Conservation (phyloP, 2,113 vertebrate genomes). For the Perognathus longimembris region DNA sequence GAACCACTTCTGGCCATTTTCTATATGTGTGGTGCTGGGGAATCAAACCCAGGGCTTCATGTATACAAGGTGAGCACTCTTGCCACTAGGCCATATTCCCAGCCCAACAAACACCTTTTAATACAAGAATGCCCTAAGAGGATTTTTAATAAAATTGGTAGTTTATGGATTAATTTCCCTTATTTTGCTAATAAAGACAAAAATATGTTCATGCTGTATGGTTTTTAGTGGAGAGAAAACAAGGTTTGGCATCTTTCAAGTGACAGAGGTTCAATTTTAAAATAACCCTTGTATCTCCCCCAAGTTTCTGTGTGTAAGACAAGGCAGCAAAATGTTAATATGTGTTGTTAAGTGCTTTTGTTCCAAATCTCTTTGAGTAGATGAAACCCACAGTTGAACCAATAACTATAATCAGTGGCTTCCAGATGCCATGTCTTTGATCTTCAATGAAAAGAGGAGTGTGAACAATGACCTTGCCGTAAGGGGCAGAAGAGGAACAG, state of each 20-base stretch:
- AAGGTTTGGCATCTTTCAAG: not conserved
- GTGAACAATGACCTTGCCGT: not conserved
- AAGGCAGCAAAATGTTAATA: constrained; percentile 13
- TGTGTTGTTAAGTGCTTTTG: constrained; percentile 22
- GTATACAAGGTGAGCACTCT: too few relatives aligned
- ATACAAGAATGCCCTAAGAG: not conserved
- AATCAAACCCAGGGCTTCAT: too few relatives aligned
- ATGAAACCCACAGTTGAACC: constrained; percentile 9
- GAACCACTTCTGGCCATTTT: too few relatives aligned
- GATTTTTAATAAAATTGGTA: constrained; percentile 19
- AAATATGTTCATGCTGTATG: not conserved
- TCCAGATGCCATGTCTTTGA: constrained; percentile 16
- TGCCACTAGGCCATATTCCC: too few relatives aligned
- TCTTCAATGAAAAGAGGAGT: not conserved
- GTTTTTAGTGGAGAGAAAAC: not conserved
- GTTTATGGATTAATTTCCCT: constrained; percentile 32
- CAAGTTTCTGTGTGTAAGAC: not conserved
- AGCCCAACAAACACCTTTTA: not conserved
- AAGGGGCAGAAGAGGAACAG: not conserved
- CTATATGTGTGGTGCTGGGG: too few relatives aligned
- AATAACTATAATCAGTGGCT: not conserved
- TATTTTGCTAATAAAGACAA: not conserved
- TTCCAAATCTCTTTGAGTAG: constrained; percentile 10
- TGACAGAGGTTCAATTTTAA: not conserved
- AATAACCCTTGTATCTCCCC: not conserved